phyloP scores from a whole-genome alignment of 92 coral and sea anemone genomes.

The Heliopora coerulea region DNA sequence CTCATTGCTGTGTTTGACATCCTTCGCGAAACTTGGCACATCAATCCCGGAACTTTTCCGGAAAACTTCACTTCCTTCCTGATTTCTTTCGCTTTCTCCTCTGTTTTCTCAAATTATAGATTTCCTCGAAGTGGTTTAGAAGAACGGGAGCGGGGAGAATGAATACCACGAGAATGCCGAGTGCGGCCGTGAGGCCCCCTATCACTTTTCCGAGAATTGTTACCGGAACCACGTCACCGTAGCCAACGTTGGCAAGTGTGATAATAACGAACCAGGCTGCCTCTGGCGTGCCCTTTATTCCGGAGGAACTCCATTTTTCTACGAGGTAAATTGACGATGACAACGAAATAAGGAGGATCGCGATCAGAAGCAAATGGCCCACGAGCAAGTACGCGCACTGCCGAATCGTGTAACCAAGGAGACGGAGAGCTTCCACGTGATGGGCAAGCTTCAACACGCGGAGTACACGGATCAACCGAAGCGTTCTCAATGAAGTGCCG shows the following conservation, averaged over 20 bases:
- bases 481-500: constrained; percentile 43
- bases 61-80: neutral
- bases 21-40: too few relatives aligned
- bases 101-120: constrained; percentile 34
- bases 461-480: constrained; percentile 60
- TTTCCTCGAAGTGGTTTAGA: constrained; percentile 40
- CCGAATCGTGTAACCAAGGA: constrained; percentile 71
- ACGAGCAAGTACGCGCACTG: constrained; percentile 70
- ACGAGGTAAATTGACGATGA: constrained; percentile 66
- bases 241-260: constrained; percentile 82
- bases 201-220: constrained; percentile 70
- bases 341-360: constrained; percentile 64
- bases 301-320: constrained; percentile 53
- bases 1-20: too few relatives aligned
- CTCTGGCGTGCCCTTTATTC: constrained; percentile 65
- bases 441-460: constrained; percentile 64
- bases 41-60: constrained; percentile 4
- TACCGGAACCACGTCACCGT: constrained; percentile 78
- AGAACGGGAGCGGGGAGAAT: constrained; percentile 41
- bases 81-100: neutral
- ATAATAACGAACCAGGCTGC: constrained; percentile 84
- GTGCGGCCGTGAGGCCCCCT: constrained; percentile 38
- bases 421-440: constrained; percentile 70
- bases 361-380: constrained; percentile 57
- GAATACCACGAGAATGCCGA: constrained; percentile 33